Base-by-base conservation (phyloP, 2,888 invertebrate genomes). In the Aphrophora alni region DNA sequence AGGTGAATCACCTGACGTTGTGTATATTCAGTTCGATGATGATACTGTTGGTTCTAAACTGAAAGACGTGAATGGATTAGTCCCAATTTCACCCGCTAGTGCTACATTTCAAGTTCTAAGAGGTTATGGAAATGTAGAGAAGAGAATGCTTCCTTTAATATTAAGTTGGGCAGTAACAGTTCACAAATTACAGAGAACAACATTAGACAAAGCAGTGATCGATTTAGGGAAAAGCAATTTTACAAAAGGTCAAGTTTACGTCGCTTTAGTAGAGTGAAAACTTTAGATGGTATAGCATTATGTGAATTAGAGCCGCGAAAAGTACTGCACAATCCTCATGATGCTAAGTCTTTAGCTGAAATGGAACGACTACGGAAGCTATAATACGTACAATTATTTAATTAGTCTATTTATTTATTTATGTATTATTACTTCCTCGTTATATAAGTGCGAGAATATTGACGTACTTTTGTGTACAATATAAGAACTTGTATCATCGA, bases 161-260 rank as follows among this genome's bases (percentile, higher is more conserved):
- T 59, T 83, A 0, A 69, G 75, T 7, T 82, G 81, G 82, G 83
- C 83, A n/a, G 71, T 75, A 12, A 81, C 83, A 0, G 81, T 83
- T 0, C 82, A 83, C 44, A 83, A 84, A 59, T 51, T 83, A 73
- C 84, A 84, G 77, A 81, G 83, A 2, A 68, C 44, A 0, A 82
- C 81, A 1, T 75, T 38, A 24, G 51, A 73, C 26, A 26, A 26
- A 25, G 26, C 27, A 4, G 72, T 72, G 12, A 27, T 72, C 0
- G 25, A 25, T 12, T 12, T 72, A 1, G 44, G 44, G 1, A 72
- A 27, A 10, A 25, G 7, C 1, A n/a, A 26, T 17, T 72, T 72
- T 72, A 26, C 27, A 25, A 72, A 72, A 72, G 72, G 27, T 26
- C 27, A 26, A 24, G 72, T 4, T 26, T 72, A 72, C 24, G 27